These are phyloP conservation scores for Pediacus dermestoides DNA, from an alignment of 2,888 invertebrate genomes.

Conservation along the genomic window DNA sequence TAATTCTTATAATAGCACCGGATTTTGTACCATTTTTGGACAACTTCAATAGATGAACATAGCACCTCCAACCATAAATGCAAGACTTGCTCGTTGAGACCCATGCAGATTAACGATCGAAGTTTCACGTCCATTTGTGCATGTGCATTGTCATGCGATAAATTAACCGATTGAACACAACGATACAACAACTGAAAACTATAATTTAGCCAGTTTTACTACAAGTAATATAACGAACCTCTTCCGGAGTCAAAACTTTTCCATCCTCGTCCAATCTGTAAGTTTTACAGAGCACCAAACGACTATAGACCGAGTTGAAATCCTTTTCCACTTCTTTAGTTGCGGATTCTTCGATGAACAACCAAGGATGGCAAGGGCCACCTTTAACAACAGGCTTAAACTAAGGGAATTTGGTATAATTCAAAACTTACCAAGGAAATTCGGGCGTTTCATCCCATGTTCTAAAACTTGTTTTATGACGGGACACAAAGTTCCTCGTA, in stretches of 20 bases:
- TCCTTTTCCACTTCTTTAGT: slow-evolving; percentile 95
- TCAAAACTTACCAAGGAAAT: slow-evolving; percentile 62
- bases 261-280: slow-evolving; percentile 98
- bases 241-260: slow-evolving; percentile 97
- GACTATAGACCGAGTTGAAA: slow-evolving; percentile 96
- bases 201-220: slow-evolving; percentile 12
- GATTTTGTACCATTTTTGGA: slow-evolving; percentile 84
- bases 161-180: slow-evolving; percentile 94
- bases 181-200: slow-evolving; percentile 69
- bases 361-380: slow-evolving; percentile 96
- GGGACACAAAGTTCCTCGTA: slow-evolving; percentile 89
- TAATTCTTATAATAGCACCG: too few species aligned
- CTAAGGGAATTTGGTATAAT: slow-evolving; percentile 7
- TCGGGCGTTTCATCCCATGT: slow-evolving; percentile 90
- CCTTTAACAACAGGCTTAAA: slow-evolving; percentile 50
- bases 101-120: slow-evolving; percentile 90
- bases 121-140: slow-evolving; percentile 99
- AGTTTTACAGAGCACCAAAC: slow-evolving; percentile 95
- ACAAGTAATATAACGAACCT: slow-evolving; percentile 54
- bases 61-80: slow-evolving; percentile 98
- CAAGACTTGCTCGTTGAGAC: slow-evolving; percentile 95
- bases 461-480: slow-evolving; percentile 90
- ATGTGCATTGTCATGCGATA: slow-evolving; percentile 92
- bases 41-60: slow-evolving; percentile 89
- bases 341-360: slow-evolving; percentile 97